Percentiles rank a stretch among this genome's conserved stretches.
phyloP scores from a whole-genome alignment of 2,797 vertebrate genomes.

The Falco columbarius region DNA sequence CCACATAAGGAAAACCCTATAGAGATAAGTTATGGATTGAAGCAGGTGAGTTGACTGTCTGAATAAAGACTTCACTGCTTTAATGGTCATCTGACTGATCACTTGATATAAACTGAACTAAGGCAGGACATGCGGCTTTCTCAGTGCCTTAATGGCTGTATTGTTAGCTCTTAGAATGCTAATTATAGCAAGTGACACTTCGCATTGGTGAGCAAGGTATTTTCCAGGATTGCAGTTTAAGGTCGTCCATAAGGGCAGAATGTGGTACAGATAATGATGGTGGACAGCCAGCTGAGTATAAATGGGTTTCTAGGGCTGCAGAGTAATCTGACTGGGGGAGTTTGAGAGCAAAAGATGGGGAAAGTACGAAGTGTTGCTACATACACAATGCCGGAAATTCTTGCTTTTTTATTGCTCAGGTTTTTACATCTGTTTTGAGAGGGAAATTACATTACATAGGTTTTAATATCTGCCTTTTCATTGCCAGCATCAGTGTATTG shows the following conservation, averaged over 20 bases:
- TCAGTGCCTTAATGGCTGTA: neutral
- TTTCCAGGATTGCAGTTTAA: constrained; percentile 32
- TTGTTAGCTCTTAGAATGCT: constrained; percentile 13
- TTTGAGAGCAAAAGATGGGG: neutral
- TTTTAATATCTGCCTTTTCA: neutral
- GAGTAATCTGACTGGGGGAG: neutral
- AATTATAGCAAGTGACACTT: constrained; percentile 53
- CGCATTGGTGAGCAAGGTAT: constrained; percentile 14
- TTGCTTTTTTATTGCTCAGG: neutral
- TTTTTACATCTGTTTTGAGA: neutral
- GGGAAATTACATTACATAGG: neutral
- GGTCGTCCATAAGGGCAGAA: neutral
- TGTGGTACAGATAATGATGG: neutral
- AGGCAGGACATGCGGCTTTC: neutral
- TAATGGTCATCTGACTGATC: neutral
- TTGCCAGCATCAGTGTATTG: neutral
- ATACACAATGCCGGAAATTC: neutral
- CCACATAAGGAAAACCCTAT: neutral
- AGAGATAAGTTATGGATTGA: neutral
- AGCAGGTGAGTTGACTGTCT: neutral
- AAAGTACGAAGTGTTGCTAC: neutral
- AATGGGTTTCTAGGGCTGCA: neutral
- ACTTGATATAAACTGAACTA: neutral
- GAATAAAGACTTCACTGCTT: neutral
- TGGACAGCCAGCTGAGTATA: neutral